phyloP scores from a whole-genome alignment of 1,140 invertebrate genomes.

The Diorhabda elongata region DNA sequence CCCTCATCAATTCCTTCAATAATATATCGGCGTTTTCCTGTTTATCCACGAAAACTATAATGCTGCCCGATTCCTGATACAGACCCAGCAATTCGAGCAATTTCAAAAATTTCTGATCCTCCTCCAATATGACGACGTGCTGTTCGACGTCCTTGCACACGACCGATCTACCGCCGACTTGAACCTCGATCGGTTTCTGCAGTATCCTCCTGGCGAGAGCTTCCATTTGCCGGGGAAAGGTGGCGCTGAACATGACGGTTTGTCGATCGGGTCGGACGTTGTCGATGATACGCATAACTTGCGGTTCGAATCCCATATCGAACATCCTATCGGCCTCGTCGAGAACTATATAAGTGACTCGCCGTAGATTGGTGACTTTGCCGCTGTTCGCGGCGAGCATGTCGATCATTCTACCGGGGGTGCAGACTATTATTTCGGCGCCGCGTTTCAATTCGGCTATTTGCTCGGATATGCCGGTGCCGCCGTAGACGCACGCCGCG shows the following conservation, averaged over 20 bases:
- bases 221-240: conserved; percentile 99
- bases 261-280: conserved; percentile 95
- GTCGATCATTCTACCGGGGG: conserved; percentile 99
- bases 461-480: conserved; percentile 95
- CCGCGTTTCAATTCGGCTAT: conserved; percentile 98
- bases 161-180: conserved; percentile 94
- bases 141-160: conserved; percentile 99
- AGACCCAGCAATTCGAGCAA: conserved; percentile 91
- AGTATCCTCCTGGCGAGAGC: conserved; percentile 91
- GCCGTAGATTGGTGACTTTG: conserved; percentile 90
- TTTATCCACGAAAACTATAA: conserved; percentile 98
- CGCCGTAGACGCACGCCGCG: conserved; percentile 97
- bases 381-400: conserved; percentile 98
- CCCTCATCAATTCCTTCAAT: conserved; percentile 94
- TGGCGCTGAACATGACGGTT: conserved; percentile 98
- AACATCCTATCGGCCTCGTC: conserved; percentile 99
- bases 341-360: conserved; percentile 95
- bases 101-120: conserved; percentile 98
- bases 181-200: conserved; percentile 95
- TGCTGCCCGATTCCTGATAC: conserved; percentile 90
- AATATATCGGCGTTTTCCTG: conserved; percentile 96
- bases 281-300: conserved; percentile 97
- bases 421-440: conserved; percentile 98
- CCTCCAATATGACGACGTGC: conserved; percentile 88
- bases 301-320: conserved; percentile 99